Conservation (phyloP, 92 coral and sea anemone genomes). For the Pocillopora grandis region DNA sequence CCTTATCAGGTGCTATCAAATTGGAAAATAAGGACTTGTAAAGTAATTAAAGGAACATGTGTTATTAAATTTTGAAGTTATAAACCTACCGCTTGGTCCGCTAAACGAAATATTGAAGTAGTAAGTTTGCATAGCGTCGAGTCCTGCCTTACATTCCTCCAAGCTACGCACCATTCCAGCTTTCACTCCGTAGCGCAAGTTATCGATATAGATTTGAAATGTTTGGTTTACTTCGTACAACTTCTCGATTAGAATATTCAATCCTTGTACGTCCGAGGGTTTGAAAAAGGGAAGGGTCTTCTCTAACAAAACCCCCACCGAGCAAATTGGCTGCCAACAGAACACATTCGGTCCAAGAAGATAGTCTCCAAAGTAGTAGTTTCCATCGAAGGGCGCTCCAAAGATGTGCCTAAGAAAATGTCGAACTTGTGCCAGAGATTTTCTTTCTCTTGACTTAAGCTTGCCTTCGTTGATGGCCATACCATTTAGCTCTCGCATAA, state of each 20-base stretch:
- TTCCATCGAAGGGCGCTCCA: constrained; percentile 73
- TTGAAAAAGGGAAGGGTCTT: constrained; percentile 28
- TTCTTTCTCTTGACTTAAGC: constrained; percentile 71
- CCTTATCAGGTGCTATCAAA: not conserved
- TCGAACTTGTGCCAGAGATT: constrained; percentile 64
- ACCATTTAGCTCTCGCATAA: constrained; percentile 40
- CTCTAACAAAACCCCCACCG: constrained; percentile 21
- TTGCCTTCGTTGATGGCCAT: constrained; percentile 29
- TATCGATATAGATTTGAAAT: constrained; percentile 54
- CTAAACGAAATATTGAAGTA: constrained; percentile 39
- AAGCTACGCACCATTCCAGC: constrained; percentile 73
- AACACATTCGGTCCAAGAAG: constrained; percentile 78
- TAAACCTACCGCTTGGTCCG: constrained; percentile 49
- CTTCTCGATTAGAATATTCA: constrained; percentile 48
- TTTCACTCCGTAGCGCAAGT: constrained; percentile 56
- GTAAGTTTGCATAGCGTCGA: constrained; percentile 46
- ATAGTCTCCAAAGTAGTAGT: constrained; percentile 80
- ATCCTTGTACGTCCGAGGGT: constrained; percentile 53
- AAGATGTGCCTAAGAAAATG: constrained; percentile 69
- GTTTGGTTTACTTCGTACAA: constrained; percentile 62
- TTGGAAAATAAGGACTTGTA: constrained; percentile 9
- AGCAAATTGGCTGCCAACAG: constrained; percentile 70
- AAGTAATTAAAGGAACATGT: no score
- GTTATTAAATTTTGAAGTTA: no score
- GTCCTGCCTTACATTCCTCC: constrained; percentile 65